A percentile compares a stretch with the other conserved stretches of the same genome.
These are phyloP conservation scores for Pseudoatta argentina DNA, from an alignment of 1,140 invertebrate genomes.

Conservation along the genomic window DNA sequence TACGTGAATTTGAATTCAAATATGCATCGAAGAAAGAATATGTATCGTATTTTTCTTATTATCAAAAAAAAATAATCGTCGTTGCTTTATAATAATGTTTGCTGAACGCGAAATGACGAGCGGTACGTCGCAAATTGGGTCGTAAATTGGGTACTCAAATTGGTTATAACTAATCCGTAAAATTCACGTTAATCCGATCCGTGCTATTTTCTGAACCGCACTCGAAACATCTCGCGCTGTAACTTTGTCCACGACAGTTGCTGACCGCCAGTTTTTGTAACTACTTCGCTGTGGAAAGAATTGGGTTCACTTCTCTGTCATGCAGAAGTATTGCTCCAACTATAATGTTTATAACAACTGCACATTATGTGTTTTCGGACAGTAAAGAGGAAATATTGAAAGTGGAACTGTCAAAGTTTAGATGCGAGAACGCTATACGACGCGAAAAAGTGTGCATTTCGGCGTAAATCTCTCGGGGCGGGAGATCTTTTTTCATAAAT, in stretches of 20 bases:
- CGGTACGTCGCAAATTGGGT: neutral
- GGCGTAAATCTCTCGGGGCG: constrained; percentile 11
- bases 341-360: constrained; percentile 38
- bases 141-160: neutral
- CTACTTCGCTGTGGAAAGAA: constrained; percentile 29
- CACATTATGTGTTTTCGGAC: constrained; percentile 39
- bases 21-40: neutral
- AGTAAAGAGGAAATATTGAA: constrained; percentile 50
- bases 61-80: neutral
- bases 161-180: constrained; percentile 3
- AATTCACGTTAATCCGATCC: constrained; percentile 30
- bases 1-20: constrained; percentile 2
- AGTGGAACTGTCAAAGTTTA: constrained; percentile 41
- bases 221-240: neutral
- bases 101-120: neutral
- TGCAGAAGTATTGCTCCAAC: constrained; percentile 3
- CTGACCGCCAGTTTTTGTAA: constrained; percentile 29
- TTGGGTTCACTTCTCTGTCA: constrained; percentile 26
- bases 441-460: constrained; percentile 4
- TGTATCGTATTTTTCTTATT: neutral
- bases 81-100: constrained; percentile 6
- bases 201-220: neutral
- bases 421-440: neutral
- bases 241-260: constrained; percentile 36
- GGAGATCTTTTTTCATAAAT: constrained; percentile 1